Percentiles rank a stretch among this genome's conserved stretches.
phyloP scores from a whole-genome alignment of 1,140 invertebrate genomes.

The Melipona quadrifasciata region DNA sequence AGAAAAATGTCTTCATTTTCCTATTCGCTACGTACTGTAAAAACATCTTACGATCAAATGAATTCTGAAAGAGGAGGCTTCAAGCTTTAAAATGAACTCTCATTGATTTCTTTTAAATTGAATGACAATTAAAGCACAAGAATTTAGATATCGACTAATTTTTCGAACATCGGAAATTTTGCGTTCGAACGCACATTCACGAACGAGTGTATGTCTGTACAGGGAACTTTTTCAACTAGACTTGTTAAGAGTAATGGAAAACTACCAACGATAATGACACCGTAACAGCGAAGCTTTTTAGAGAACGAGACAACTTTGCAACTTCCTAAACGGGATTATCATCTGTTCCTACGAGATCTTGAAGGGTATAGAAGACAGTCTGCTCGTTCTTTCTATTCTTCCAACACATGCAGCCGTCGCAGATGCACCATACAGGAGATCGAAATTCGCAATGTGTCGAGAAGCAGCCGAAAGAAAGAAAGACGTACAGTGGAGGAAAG shows the following conservation, averaged over 20 bases:
- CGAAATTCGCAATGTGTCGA: slow-evolving; percentile 61
- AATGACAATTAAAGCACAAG: too few relatives aligned
- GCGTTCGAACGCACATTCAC: too few relatives aligned
- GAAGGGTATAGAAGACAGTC: slow-evolving; percentile 54
- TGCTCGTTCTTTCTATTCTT: slow-evolving; percentile 74
- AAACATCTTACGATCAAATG: too few relatives aligned
- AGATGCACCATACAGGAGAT: slow-evolving; percentile 71
- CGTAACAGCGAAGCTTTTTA: slow-evolving; percentile 69
- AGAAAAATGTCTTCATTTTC: too few relatives aligned
- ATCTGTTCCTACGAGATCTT: slow-evolving; percentile 76
- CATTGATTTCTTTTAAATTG: too few relatives aligned
- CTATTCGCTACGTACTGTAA: too few relatives aligned
- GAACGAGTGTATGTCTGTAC: too few relatives aligned
- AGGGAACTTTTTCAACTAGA: too few relatives aligned
- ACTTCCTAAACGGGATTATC: slow-evolving; percentile 79
- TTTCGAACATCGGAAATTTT: too few relatives aligned
- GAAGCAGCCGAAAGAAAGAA: slow-evolving; percentile 23
- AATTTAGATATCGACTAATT: too few relatives aligned
- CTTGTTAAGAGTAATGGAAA: slow-evolving; percentile 15
- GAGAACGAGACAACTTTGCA: slow-evolving; percentile 65
- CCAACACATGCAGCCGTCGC: slow-evolving; percentile 69
- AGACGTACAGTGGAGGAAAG: neutral
- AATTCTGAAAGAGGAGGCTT: too few relatives aligned
- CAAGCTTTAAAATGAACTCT: too few relatives aligned
- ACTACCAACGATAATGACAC: slow-evolving; percentile 70